Percentiles rank a stretch among this genome's conserved stretches.
Evolutionary conservation across 2,113 vertebrate genomes (phyloP).

Genomic region (Atrichornis clamosus): DNA sequence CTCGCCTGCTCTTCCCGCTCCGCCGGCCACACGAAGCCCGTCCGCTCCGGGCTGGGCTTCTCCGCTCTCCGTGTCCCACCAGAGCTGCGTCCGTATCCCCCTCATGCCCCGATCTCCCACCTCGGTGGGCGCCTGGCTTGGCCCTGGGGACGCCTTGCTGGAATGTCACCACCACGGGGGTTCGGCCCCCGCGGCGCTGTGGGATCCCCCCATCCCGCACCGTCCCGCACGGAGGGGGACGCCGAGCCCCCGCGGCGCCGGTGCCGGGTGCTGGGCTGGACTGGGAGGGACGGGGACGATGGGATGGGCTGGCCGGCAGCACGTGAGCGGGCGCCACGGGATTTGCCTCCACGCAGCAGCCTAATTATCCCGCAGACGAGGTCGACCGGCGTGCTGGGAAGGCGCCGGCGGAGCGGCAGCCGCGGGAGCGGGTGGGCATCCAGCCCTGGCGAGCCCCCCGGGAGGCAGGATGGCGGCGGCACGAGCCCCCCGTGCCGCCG

Average conservation of each 20-base stretch:
- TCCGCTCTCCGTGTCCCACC: background rate
- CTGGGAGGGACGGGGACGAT: background rate
- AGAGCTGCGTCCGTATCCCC: background rate
- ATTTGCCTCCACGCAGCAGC: constrained; percentile 54
- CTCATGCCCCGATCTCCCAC: fast-evolving
- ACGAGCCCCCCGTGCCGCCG: background rate
- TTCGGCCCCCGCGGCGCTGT: background rate
- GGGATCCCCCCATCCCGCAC: background rate
- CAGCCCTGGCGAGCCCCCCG: background rate
- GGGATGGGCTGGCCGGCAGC: constrained; percentile 3
- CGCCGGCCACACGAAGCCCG: background rate
- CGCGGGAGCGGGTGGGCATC: background rate
- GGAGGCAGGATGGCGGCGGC: background rate
- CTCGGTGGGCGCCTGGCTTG: background rate
- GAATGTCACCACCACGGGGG: fast-evolving
- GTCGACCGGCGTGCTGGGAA: background rate
- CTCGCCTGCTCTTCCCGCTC: background rate
- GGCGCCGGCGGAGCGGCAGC: background rate
- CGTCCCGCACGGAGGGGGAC: background rate
- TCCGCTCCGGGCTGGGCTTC: background rate
- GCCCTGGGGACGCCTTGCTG: background rate
- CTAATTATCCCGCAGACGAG: constrained; percentile 46
- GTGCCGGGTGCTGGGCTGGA: background rate
- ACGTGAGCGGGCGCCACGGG: constrained; percentile 12
- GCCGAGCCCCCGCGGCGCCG: background rate